A percentile compares a stretch with the other conserved stretches of the same genome.
These are phyloP conservation scores for Gisinianus flammeolus DNA, from an alignment of 2,888 invertebrate species.

Conservation along the genomic window DNA sequence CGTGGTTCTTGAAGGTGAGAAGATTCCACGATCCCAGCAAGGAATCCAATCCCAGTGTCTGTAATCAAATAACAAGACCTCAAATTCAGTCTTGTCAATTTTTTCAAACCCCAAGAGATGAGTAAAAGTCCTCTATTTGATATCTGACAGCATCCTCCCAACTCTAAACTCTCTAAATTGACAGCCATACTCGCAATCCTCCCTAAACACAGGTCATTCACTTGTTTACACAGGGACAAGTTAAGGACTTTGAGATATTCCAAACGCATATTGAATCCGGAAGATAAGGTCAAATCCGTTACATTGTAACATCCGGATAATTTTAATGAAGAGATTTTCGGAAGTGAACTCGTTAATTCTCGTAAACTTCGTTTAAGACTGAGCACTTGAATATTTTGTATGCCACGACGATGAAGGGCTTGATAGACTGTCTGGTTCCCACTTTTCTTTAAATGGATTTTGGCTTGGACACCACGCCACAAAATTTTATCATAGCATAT, in stretches of 20 bases:
- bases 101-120: conserved; percentile 86
- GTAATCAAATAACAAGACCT: conserved; percentile 92
- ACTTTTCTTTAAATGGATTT: conserved; percentile 78
- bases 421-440: conserved; percentile 84
- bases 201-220: conserved; percentile 87
- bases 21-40: conserved; percentile 68
- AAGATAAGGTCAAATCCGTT: conserved; percentile 79
- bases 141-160: conserved; percentile 90
- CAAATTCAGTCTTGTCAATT: conserved; percentile 81
- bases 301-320: conserved; percentile 93
- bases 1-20: conserved; percentile 41
- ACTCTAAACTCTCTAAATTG: conserved; percentile 83
- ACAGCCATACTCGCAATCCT: conserved; percentile 72
- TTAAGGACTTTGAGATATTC: conserved; percentile 74
- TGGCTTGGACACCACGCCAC: conserved; percentile 92
- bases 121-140: conserved; percentile 85
- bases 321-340: conserved; percentile 84
- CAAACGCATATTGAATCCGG: conserved; percentile 72
- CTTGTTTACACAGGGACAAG: conserved; percentile 90
- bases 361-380: conserved; percentile 81
- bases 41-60: conserved; percentile 85
- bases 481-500: conserved; percentile 91
- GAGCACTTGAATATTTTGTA: conserved; percentile 85
- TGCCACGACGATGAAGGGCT: conserved; percentile 84
- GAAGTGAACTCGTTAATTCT: conserved; percentile 72